phyloP scores from a whole-genome alignment of 1,140 invertebrate species.

The Aethina tumida region DNA sequence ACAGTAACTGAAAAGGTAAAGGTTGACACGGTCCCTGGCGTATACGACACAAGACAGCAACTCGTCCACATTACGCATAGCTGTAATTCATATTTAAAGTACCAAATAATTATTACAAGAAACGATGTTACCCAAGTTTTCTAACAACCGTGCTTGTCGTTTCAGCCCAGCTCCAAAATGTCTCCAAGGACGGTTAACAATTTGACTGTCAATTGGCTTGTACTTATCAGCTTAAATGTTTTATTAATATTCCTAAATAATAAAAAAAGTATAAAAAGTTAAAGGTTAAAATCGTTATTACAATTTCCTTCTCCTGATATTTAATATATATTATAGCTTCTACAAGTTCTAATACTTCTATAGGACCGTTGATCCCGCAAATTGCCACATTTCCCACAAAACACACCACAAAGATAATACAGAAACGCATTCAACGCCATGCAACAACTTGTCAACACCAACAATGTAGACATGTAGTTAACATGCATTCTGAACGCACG shows the following conservation, averaged over 20 bases:
- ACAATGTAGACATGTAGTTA: no score
- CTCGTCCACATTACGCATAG: conserved; percentile 21
- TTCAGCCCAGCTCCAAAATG: conserved; percentile 38
- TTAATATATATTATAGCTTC: no score
- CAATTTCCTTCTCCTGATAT: no score
- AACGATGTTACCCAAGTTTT: conserved; percentile 45
- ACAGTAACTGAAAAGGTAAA: conserved; percentile 36
- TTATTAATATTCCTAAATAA: conserved; percentile 8
- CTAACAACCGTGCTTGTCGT: conserved; percentile 40
- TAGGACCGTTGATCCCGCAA: no score
- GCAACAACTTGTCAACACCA: no score
- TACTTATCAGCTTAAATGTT: conserved; percentile 38
- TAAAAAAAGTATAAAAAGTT: no score
- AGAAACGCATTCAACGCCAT: no score
- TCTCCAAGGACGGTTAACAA: conserved; percentile 40
- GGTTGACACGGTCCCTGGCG: conserved; percentile 33
- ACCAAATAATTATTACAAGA: background rate
- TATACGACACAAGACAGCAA: conserved; percentile 31
- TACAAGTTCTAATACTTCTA: no score
- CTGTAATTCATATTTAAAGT: conserved; percentile 9
- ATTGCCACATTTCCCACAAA: no score
- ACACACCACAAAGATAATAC: no score
- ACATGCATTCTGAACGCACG: no score
- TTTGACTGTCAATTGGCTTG: conserved; percentile 31
- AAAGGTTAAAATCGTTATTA: no score